A percentile compares a stretch with the other conserved stretches of the same genome.
Conservation (phyloP, 2,113 vertebrate species). For the Etheostoma spectabile region DNA sequence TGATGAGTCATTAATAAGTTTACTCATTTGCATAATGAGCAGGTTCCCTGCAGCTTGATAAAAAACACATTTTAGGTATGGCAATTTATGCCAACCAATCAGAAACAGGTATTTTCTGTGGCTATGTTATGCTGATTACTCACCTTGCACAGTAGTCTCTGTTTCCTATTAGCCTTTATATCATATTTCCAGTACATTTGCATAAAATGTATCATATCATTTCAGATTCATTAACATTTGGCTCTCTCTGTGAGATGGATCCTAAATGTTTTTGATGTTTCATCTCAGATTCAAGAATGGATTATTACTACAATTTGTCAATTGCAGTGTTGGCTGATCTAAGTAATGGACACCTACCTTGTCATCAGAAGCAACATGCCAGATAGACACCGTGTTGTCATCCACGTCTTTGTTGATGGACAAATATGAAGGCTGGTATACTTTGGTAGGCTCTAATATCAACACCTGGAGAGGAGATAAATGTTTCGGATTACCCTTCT, state of each 20-base stretch:
- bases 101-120: background rate
- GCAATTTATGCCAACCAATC: background rate
- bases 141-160: background rate
- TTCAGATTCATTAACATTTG: background rate
- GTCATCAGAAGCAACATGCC: slow-evolving; percentile 96
- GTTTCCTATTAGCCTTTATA: background rate
- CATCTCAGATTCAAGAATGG: background rate
- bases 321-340: background rate
- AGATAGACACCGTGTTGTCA: slow-evolving; percentile 95
- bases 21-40: background rate
- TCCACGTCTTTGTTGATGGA: slow-evolving; percentile 97
- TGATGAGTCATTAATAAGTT: background rate
- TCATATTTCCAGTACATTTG: background rate
- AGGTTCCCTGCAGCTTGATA: background rate
- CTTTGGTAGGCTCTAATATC: slow-evolving; percentile 97
- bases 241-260: background rate
- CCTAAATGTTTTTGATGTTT: background rate
- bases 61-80: background rate
- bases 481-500: background rate
- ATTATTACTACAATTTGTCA: background rate
- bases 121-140: background rate
- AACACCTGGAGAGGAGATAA: slow-evolving; percentile 86
- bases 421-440: slow-evolving; percentile 97
- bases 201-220: background rate
- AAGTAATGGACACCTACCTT: slow-evolving; percentile 84